Conservation (phyloP, 2,113 vertebrate genomes). For the Accipiter cooperii region DNA sequence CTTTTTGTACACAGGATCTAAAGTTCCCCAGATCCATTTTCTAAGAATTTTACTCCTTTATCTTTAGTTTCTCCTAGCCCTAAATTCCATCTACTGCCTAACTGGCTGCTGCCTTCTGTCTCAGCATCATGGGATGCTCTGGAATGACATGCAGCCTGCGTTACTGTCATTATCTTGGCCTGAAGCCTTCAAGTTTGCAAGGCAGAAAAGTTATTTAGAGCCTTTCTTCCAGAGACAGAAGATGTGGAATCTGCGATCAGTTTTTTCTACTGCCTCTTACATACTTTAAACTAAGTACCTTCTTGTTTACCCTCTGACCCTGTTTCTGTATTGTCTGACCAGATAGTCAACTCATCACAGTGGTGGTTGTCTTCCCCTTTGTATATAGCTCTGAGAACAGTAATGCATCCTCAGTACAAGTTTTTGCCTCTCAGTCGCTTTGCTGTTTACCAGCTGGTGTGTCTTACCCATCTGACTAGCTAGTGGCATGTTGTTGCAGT, state of each 20-base stretch:
- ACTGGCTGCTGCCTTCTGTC: conserved; percentile 19
- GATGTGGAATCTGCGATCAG: not conserved
- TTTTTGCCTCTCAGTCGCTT: not conserved
- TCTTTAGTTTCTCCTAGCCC: not conserved
- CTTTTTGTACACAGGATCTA: not conserved
- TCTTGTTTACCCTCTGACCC: not conserved
- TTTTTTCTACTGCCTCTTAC: not conserved
- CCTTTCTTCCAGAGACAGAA: not conserved
- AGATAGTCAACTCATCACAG: not conserved
- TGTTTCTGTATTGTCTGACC: not conserved
- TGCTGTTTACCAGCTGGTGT: not conserved
- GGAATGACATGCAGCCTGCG: not conserved
- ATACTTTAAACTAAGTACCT: not conserved
- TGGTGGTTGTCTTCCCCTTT: not conserved
- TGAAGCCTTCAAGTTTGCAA: not conserved
- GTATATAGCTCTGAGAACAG: not conserved
- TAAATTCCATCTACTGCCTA: not conserved
- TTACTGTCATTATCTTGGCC: not conserved
- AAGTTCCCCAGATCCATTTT: not conserved
- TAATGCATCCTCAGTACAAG: accelerated
- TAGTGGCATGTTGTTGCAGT: not conserved
- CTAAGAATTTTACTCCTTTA: not conserved
- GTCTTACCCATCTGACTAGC: not conserved
- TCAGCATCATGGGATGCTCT: not conserved
- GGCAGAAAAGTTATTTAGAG: not conserved